These are phyloP conservation scores for Crotophaga sulcirostris DNA, from an alignment of 2,113 vertebrate species.

Conservation along the genomic window DNA sequence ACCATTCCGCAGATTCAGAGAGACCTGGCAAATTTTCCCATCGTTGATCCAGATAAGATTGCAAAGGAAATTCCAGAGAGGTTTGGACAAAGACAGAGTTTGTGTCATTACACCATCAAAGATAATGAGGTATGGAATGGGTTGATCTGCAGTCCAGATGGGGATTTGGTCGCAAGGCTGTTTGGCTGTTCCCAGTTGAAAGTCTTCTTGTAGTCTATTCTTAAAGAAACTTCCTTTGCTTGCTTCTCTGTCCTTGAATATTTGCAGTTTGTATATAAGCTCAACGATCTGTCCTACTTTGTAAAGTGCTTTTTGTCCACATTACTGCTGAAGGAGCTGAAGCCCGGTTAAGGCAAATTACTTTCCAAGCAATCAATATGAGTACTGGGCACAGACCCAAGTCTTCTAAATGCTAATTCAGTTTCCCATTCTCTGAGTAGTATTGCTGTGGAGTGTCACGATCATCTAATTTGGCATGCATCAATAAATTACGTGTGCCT, in stretches of 20 bases:
- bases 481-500: background rate
- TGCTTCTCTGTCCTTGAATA: background rate
- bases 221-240: background rate
- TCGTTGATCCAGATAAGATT: constrained; percentile 87
- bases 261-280: background rate
- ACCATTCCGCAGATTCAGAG: constrained; percentile 87
- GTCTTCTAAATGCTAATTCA: background rate
- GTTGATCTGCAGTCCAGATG: background rate
- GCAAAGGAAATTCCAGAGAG: constrained; percentile 88
- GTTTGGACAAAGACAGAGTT: constrained; percentile 93
- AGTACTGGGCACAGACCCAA: background rate
- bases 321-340: background rate
- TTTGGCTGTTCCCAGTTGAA: background rate
- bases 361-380: background rate
- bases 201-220: background rate
- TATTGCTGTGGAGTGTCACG: background rate
- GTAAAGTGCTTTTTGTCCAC: background rate
- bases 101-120: constrained; percentile 97
- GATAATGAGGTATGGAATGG: constrained; percentile 85
- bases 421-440: background rate
- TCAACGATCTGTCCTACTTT: background rate
- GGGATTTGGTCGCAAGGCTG: background rate
- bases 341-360: background rate
- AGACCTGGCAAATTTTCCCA: constrained; percentile 82
- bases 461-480: background rate